Evolutionary conservation across 2,797 vertebrate genomes (phyloP), one percentile per base, ranked within the genome.

Genomic region (Thunnus albacares): DNA sequence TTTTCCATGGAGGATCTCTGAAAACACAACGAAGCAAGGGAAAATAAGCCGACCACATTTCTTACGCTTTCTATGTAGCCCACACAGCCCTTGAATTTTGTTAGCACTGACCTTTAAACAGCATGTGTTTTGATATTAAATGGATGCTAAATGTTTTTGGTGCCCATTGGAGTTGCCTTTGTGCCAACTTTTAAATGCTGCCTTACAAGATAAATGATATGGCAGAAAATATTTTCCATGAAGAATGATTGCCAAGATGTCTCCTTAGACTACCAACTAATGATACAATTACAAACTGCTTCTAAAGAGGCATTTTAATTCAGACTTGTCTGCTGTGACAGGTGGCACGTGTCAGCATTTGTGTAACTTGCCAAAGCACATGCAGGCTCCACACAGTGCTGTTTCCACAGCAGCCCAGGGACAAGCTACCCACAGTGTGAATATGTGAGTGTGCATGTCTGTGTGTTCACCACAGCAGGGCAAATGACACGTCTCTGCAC

Each of bases 401-500:
- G 81, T 71, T 91, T 74, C 80, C 65, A 79, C 79, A 24, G 75
- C 66, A 76, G 65, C 79, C 45, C 24, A 4, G 51, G 71, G 62
- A 77, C 78, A 87, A 24, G 57, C 60, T 45, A 11, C 35, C 52
- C 62, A 72, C 60, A 35, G 43, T 58, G 30, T 20, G 69, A 61
- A 22, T 3, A n/a, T 17, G 22, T 63, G 64, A 26, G 33, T 41
- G 47, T 63, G 49, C 26, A 33, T 38, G 47, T 41, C 28, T 35
- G 52, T 74, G 71, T 57, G 35, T 47, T 84, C 67, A 72, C 73
- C 22, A 63, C 51, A 69, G 61, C 26, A 74, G 63, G 68, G 79
- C 67, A 85, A 87, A 90, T 49, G 79, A 88, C 68, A 71, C 77
- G 81, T 89, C 80, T 75, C 35, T 4, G 64, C 58, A 87, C 86